Evolutionary conservation across 2,888 invertebrate species (phyloP), one percentile per base, ranked within the genome.

Genomic region (Agrochola macilenta): DNA sequence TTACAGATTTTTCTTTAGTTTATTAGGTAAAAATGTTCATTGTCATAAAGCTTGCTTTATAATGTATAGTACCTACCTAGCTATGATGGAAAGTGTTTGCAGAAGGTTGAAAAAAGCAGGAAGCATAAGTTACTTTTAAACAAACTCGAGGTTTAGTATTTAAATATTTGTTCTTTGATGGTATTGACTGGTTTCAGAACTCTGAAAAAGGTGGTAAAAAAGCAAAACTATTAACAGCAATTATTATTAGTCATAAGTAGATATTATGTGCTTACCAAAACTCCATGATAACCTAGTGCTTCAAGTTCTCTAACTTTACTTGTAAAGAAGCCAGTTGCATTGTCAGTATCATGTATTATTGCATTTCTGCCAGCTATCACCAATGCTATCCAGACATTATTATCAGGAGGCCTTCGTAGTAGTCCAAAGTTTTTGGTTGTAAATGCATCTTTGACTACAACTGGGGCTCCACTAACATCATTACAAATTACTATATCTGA

Each of bases 221-320:
- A 17, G 12, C 11, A 69, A 69, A 26, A 70, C n/a, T 20, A 52
- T 49, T 49, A 35, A 23, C 20, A 39, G 1, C 14, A 72, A 54
- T 54, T 17, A 54, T 30, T 30, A 30, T 68, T 52, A 52, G 2
- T 68, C 39, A 11, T 35, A 23, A 35, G 39, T 43, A 43, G 64
- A 30, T 46, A 8, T 30, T 14, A 52, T 57, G n/a, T 72, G 5
- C 93, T 94, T 95, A 98, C 98, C 94, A 97, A 88, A 77, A 96
- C 93, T 17, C 97, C 95, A 89, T 94, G 94, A 90, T 97, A 98
- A 57, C 98, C 98, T 76, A 98, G 91, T 71, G 95, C 91, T 85
- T 94, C 90, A 30, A 98, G 94, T 88, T 98, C 98, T 77, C 97
- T 95, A 23, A 97, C 82, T 94, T 98, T 98, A 90, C 97, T 94